Evolutionary conservation across 2,888 invertebrate genomes (phyloP), one percentile per base, ranked within the genome.

Genomic region (Bellardia bayeri): DNA sequence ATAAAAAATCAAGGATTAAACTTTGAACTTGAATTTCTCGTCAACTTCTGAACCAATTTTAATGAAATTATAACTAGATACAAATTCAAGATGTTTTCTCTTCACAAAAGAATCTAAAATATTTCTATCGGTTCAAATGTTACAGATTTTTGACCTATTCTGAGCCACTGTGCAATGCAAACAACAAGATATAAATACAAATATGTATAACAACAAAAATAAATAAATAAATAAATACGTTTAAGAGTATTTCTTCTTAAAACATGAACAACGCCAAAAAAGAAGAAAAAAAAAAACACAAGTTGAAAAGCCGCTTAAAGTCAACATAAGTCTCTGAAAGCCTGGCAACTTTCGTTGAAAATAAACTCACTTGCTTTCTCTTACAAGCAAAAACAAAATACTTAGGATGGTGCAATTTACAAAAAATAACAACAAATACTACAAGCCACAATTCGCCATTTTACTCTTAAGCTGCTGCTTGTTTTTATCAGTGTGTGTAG

Each of bases 271-370:
- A 66, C 8, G 40, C 2, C 16, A 64, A 51, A 4, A 74, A 30
- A 11, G 30, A 37, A 6, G 68, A 66, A 5, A 72, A 61, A 30
- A 63, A 23, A 3, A 33, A 58, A 64, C 58, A 63, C 42, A 81
- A 84, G 78, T 69, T 78, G 64, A 78, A 81, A 84, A 84, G 81
- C 76, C 81, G 81, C 87, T 87, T 87, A 78, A 81, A 87, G 84
- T 80, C 78, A 86, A 78, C 78, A 66, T 61, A 72, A 85, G 85
- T 74, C 83, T 72, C 16, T 78, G 61, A 49, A 78, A 84, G 61
- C 76, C 49, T 78, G 58, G 72, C 75, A 68, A 72, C 83, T 87
- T 76, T 54, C 51, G 45, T 56, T 76, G 37, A 68, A 51, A 58
- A 66, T 8, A 56, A 61, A 40, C 42, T 66, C 23, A 40, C n/a